Conservation (phyloP, 2,797 vertebrate genomes). For the Eremophila alpestris region DNA sequence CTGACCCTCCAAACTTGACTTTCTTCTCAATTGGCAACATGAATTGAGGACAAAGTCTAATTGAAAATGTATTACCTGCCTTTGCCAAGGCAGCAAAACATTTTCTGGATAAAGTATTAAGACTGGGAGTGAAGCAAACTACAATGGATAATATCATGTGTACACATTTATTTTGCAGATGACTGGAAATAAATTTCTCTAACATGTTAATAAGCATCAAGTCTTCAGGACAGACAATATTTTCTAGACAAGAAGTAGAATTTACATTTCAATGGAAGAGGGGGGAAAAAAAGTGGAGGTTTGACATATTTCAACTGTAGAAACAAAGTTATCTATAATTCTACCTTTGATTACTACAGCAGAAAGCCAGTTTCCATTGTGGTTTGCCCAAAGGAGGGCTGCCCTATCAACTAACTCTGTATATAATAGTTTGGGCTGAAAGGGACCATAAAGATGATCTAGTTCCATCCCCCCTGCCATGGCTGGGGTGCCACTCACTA, state of each 20-base stretch:
- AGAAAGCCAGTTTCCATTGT: neutral
- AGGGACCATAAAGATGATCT: neutral
- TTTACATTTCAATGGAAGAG: neutral
- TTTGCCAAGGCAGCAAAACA: neutral
- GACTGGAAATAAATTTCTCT: neutral
- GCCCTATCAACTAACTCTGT: neutral
- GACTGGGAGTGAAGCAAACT: neutral
- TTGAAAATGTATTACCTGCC: neutral
- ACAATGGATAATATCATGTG: neutral
- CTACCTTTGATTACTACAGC: neutral
- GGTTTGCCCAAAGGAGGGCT: neutral
- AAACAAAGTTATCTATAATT: neutral
- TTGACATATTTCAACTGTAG: neutral
- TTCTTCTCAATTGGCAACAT: neutral
- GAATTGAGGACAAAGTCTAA: neutral
- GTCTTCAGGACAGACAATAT: neutral
- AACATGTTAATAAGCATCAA: neutral
- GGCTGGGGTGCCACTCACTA: neutral
- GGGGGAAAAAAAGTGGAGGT: rapidly evolving
- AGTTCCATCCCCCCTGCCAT: neutral
- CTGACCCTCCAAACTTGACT: neutral
- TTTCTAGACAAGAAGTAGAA: neutral
- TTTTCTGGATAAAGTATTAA: neutral
- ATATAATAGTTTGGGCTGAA: neutral
- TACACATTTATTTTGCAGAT: neutral